phyloP scores from a whole-genome alignment of 2,888 invertebrate species.

The Leucophora obtusa region DNA sequence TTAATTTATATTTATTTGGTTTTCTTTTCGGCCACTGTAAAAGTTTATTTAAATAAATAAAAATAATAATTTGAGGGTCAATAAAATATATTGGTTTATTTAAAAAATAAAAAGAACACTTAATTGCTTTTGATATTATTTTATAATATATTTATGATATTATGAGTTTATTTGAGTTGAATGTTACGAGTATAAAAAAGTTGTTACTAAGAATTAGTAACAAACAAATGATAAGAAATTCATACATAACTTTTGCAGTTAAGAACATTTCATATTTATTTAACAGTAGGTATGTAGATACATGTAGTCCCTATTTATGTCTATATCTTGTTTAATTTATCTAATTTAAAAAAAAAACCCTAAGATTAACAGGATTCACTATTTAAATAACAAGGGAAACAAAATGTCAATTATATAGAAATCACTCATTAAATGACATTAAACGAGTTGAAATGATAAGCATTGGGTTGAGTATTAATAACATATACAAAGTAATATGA shows the following conservation, averaged over 20 bases:
- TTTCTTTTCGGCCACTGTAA: slow-evolving; percentile 6
- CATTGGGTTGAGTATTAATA: slow-evolving; percentile 41
- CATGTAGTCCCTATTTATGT: neutral
- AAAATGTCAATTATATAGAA: slow-evolving; percentile 48
- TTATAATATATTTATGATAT: slow-evolving; percentile 6
- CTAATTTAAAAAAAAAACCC: slow-evolving; percentile 26
- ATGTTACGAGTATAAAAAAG: neutral
- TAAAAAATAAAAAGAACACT: neutral
- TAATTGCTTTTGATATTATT: slow-evolving; percentile 9
- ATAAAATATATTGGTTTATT: slow-evolving; percentile 12
- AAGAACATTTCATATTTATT: neutral
- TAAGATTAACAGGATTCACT: slow-evolving; percentile 48
- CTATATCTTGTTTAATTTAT: slow-evolving; percentile 21
- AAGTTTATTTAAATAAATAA: slow-evolving; percentile 7
- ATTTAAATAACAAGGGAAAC: slow-evolving; percentile 49
- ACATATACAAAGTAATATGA: slow-evolving; percentile 22
- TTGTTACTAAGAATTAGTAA: too few species aligned
- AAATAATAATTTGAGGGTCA: slow-evolving; percentile 9
- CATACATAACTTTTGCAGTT: neutral
- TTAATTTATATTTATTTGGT: neutral
- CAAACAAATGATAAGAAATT: neutral
- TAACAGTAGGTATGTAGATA: neutral
- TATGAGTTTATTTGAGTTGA: neutral
- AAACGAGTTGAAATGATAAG: slow-evolving; percentile 48
- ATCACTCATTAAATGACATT: slow-evolving; percentile 54